Conservation (phyloP, 1,140 invertebrate species). For the Cherax destructor region DNA sequence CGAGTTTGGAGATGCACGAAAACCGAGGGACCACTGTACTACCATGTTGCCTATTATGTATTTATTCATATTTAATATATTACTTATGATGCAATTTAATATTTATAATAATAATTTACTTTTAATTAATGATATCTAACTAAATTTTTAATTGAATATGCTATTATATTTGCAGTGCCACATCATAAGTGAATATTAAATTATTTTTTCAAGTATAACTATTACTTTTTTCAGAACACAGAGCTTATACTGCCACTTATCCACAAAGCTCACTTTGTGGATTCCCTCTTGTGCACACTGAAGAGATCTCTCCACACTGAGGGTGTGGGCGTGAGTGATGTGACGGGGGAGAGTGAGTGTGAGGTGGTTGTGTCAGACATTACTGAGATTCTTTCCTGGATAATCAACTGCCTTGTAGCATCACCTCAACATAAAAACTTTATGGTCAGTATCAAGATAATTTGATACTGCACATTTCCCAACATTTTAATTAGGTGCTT, state of each 20-base stretch:
- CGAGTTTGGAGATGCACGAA: too few relatives aligned
- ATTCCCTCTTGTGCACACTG: slow-evolving; percentile 41
- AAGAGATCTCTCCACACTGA: slow-evolving; percentile 39
- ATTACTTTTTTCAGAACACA: slow-evolving; percentile 22
- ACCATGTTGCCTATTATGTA: too few relatives aligned
- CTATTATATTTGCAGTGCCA: too few relatives aligned
- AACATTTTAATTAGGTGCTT: too few relatives aligned
- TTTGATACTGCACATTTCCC: too few relatives aligned
- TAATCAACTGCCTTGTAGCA: slow-evolving; percentile 55
- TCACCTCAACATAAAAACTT: slow-evolving; percentile 57
- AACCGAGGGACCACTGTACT: too few relatives aligned
- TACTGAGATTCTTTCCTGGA: slow-evolving; percentile 56
- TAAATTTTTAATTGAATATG: too few relatives aligned
- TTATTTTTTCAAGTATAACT: not conserved
- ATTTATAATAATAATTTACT: too few relatives aligned
- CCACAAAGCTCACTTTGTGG: slow-evolving; percentile 46
- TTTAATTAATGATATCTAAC: too few relatives aligned
- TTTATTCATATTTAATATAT: too few relatives aligned
- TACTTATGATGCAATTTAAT: too few relatives aligned
- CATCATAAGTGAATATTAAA: too few relatives aligned
- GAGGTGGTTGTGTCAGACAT: slow-evolving; percentile 57
- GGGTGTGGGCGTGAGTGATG: slow-evolving; percentile 34
- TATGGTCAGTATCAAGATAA: slow-evolving; percentile 31
- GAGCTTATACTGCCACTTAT: slow-evolving; percentile 48
- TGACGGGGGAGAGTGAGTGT: slow-evolving; percentile 58